Percentiles rank a stretch among this genome's conserved stretches.
These are phyloP conservation scores for Stenopsyche tienmushanensis DNA, from an alignment of 1,140 invertebrate genomes.

Conservation along the genomic window DNA sequence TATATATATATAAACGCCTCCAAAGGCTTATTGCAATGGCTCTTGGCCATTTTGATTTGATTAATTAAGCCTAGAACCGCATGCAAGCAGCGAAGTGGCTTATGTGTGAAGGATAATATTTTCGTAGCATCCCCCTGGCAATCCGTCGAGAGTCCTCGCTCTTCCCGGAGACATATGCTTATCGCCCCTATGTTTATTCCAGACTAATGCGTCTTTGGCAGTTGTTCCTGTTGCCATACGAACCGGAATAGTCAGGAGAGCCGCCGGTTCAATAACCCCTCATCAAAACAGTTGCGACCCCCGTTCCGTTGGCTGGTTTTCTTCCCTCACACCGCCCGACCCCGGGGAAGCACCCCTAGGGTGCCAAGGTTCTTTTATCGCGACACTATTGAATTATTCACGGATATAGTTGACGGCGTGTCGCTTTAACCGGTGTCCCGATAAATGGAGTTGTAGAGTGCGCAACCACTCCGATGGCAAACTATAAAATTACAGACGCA, in stretches of 20 bases:
- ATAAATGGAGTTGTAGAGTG: neutral
- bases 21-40: no score
- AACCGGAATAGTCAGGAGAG: no score
- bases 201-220: no score
- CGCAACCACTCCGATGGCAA: neutral
- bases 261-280: conserved; percentile 3
- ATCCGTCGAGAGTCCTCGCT: no score
- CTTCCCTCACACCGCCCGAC: neutral
- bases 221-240: neutral
- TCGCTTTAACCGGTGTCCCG: neutral
- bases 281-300: neutral
- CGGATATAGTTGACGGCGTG: neutral
- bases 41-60: no score
- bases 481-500: neutral
- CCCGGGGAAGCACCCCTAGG: neutral
- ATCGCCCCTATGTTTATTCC: no score
- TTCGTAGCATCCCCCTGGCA: no score
- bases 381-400: conserved; percentile 7
- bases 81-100: no score
- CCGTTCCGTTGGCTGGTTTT: neutral
- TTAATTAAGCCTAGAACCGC: no score
- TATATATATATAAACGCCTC: no score
- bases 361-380: neutral
- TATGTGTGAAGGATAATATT: no score
- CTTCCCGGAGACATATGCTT: no score